Evolutionary conservation across 2,113 vertebrate genomes (phyloP).

Genomic region (Catharus bicknelli): DNA sequence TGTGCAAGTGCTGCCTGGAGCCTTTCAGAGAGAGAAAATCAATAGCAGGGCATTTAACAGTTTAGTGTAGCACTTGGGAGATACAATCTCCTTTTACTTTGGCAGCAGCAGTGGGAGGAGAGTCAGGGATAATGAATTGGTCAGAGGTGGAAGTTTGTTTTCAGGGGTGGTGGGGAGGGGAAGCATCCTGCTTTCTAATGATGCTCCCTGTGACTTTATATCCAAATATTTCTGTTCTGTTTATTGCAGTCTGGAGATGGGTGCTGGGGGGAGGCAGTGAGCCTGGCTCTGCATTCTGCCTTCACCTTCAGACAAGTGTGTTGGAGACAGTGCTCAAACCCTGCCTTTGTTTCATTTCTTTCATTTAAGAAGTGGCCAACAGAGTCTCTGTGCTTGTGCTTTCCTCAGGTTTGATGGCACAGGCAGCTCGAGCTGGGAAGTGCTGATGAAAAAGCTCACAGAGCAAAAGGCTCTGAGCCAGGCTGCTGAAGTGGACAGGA

Average conservation of each 20-base stretch:
- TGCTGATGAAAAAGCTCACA: constrained; percentile 64
- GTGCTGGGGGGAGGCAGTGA: background rate
- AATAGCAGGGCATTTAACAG: background rate
- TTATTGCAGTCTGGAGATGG: background rate
- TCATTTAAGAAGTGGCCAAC: background rate
- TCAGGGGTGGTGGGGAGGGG: background rate
- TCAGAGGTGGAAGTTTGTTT: background rate
- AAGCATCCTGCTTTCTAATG: background rate
- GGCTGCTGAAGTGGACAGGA: constrained; percentile 76
- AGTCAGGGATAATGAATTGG: background rate
- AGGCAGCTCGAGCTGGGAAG: constrained; percentile 20
- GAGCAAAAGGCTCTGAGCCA: constrained; percentile 77
- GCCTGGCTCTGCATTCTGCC: background rate
- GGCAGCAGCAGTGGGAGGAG: background rate
- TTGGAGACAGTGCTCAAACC: background rate
- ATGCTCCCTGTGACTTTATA: background rate
- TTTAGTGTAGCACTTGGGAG: background rate
- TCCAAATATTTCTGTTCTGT: background rate
- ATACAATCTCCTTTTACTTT: background rate
- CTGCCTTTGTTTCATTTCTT: background rate
- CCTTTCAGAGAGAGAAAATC: constrained; percentile 15
- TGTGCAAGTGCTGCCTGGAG: background rate
- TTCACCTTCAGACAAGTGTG: background rate
- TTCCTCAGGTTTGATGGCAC: background rate
- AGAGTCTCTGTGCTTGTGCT: background rate